Conservation (phyloP, 2,797 vertebrate genomes). For the Silurus lanzhouensis region DNA sequence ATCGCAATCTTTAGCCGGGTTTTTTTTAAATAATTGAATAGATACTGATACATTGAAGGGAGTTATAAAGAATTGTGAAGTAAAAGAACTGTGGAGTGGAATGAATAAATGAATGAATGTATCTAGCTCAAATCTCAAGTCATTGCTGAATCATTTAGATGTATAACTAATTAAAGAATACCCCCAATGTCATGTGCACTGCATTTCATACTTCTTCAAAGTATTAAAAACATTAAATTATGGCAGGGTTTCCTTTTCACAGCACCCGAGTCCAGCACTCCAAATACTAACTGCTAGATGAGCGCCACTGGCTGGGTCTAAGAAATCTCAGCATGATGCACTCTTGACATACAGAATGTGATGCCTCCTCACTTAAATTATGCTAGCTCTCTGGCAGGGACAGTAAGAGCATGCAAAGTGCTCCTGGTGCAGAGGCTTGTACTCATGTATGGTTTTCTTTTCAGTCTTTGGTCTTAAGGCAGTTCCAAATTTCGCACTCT, state of each 20-base stretch:
- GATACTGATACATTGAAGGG: too few relatives aligned
- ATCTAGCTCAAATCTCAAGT: background rate
- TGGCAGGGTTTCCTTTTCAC: background rate
- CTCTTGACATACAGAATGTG: conserved; percentile 56
- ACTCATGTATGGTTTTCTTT: background rate
- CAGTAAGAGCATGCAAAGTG: conserved; percentile 49
- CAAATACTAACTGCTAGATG: conserved; percentile 46
- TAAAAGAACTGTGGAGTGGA: too few relatives aligned
- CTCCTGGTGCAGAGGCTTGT: conserved; percentile 1
- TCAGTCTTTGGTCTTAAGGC: background rate
- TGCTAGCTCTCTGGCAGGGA: conserved; percentile 49
- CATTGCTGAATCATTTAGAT: background rate
- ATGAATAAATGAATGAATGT: too few relatives aligned
- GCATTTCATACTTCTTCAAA: background rate
- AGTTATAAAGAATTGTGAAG: too few relatives aligned
- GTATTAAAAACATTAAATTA: conserved; percentile 4
- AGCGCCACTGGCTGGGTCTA: conserved; percentile 42
- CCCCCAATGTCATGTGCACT: background rate
- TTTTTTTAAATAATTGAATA: background rate
- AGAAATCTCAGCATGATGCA: conserved; percentile 40
- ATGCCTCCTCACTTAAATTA: conserved; percentile 57
- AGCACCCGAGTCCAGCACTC: background rate
- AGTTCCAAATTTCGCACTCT: background rate
- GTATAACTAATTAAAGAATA: background rate
- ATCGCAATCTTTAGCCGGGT: background rate